Base-by-base conservation (phyloP, 2,888 invertebrate species). In the Latheticus oryzae region DNA sequence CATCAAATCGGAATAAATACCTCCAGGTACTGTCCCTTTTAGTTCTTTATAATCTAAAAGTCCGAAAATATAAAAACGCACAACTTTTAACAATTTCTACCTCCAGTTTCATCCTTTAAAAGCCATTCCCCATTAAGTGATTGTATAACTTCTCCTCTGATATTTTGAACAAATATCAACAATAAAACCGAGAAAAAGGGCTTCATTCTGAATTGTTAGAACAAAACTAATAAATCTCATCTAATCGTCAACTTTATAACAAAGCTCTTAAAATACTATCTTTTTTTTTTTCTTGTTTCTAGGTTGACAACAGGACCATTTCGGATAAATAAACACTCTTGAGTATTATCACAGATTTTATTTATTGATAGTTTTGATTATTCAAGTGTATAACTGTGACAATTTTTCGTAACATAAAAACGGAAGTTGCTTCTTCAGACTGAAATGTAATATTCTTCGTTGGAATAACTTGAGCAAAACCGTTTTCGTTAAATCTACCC, bases 401-500 rank as follows among this genome's bases (percentile, higher is more conserved):
- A n/a, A 21, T 13, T 21, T 47, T 26, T 12, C 32, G 15, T 21
- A 54, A 21, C 2, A 9, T 16, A 7, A 7, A 19, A 7, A 23
- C 28, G 21, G 24, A 33, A 2, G 54, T 47, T 19, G 9, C 5
- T 13, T 23, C 11, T 8, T 54, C 54, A 2, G 35, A 26, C 9
- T 19, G 11, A 37, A 54, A 54, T 5, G 17, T 32, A 2, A 77
- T 61, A 5, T 35, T 67, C 61, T 68, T 74, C 1, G 21, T 58
- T 12, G 60, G 26, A 16, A 58, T 64, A 13, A 75, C 60, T 68
- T 69, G 73, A 11, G 75, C 30, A 58, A 93, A 87, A 0, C 93
- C 93, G 76, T 94, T 93, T 64, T 90, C 87, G 1, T 87, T 86
- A 75, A 93, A 93, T 54, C 77, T 79, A 1, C 93, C 93, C 5